These are phyloP conservation scores for Pollimyrus isidori DNA, from an alignment of 2,113 vertebrate species.

Conservation along the genomic window DNA sequence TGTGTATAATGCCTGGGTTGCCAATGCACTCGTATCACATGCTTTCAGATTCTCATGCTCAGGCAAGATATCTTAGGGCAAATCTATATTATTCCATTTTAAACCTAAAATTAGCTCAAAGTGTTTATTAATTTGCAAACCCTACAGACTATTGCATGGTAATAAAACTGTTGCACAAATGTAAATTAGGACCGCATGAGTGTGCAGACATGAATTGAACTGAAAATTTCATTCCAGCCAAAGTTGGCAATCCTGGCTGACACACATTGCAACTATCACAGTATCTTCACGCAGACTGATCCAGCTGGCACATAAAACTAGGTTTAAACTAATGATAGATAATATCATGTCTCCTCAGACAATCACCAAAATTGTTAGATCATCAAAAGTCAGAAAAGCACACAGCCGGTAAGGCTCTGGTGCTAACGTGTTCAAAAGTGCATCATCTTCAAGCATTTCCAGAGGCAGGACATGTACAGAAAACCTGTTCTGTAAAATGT, in stretches of 20 bases:
- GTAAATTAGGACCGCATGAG: background rate
- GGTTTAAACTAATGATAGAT: background rate
- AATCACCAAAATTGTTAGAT: background rate
- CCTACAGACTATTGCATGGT: background rate
- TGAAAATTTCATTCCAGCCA: background rate
- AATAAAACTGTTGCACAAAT: background rate
- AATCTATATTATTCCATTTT: background rate
- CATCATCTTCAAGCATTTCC: background rate
- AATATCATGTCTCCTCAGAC: background rate
- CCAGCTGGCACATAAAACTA: background rate
- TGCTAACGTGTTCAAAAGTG: background rate
- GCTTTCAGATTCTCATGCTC: background rate
- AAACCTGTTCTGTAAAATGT: background rate
- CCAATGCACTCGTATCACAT: background rate
- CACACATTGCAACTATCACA: background rate
- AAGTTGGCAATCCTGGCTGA: background rate
- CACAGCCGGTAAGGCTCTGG: background rate
- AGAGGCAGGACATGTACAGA: background rate
- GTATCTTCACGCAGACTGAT: background rate
- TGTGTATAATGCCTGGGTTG: background rate
- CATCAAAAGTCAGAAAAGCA: background rate
- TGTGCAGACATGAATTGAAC: background rate
- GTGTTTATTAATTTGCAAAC: background rate
- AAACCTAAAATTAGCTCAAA: background rate
- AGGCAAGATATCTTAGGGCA: background rate